A percentile compares a stretch with the other conserved stretches of the same genome.
These are phyloP conservation scores for Oceanites oceanicus DNA, from an alignment of 2,113 vertebrate genomes.

Conservation along the genomic window DNA sequence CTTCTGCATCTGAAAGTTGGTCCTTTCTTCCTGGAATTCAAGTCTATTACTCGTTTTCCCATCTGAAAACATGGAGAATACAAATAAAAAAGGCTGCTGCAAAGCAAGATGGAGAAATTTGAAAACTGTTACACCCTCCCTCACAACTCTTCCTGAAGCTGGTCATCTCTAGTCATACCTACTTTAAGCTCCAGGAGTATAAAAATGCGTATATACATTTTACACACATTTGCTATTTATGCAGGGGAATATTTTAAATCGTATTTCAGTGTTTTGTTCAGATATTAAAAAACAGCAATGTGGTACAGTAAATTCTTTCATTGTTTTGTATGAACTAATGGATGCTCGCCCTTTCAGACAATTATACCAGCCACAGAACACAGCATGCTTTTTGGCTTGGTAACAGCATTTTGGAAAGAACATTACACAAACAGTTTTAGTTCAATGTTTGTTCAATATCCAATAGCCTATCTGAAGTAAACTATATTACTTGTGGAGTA, in stretches of 20 bases:
- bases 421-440: background rate
- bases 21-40: background rate
- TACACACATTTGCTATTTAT: background rate
- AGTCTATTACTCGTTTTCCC: background rate
- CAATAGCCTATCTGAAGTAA: background rate
- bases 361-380: background rate
- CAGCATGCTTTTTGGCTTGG: background rate
- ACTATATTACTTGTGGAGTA: background rate
- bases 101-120: background rate
- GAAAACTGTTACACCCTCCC: background rate
- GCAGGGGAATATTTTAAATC: background rate
- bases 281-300: background rate
- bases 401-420: background rate
- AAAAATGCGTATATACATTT: background rate
- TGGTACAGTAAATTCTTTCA: background rate
- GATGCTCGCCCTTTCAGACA: background rate
- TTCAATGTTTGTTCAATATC: background rate
- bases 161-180: background rate
- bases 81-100: background rate
- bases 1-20: background rate
- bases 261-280: background rate
- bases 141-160: background rate
- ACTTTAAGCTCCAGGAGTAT: background rate
- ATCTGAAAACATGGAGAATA: background rate
- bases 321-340: background rate